Conservation (phyloP, 2,888 invertebrate genomes). For the Leptinotarsa haldemani region DNA sequence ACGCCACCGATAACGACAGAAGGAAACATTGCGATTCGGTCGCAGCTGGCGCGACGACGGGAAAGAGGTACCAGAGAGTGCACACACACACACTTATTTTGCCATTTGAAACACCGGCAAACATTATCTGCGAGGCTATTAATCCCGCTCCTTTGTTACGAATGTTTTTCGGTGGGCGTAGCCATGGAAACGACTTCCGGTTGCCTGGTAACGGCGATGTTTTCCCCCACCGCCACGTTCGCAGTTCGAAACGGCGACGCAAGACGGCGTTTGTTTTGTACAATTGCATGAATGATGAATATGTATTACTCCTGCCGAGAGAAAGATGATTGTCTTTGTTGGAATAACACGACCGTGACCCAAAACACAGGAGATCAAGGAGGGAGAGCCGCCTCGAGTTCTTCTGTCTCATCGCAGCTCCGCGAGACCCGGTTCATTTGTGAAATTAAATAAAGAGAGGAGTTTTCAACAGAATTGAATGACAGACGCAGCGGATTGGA, state of each 20-base stretch:
- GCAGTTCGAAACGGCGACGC: constrained; percentile 57
- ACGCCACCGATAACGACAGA: constrained; percentile 25
- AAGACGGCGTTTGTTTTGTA: constrained; percentile 60
- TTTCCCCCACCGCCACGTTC: constrained; percentile 49
- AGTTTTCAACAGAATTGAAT: constrained; percentile 48
- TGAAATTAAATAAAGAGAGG: constrained; percentile 47
- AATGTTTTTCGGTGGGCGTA: constrained; percentile 65
- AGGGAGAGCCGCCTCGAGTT: background rate
- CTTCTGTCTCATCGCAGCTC: constrained; percentile 41
- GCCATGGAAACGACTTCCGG: constrained; percentile 64
- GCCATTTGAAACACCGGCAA: constrained; percentile 64
- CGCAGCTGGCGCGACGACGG: constrained; percentile 48
- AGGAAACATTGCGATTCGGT: constrained; percentile 40
- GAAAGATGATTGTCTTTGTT: constrained; percentile 59
- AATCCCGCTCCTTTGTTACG: constrained; percentile 65
- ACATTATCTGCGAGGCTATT: constrained; percentile 65
- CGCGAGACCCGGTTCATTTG: constrained; percentile 47
- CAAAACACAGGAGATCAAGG: background rate
- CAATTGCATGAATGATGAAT: constrained; percentile 62
- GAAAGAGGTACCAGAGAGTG: constrained; percentile 47
- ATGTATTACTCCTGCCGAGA: constrained; percentile 58
- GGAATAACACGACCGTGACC: constrained; percentile 25
- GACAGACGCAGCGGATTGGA: constrained; percentile 46
- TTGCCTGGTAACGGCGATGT: constrained; percentile 62
- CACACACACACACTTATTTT: constrained; percentile 60